Evolutionary conservation across 2,113 vertebrate genomes (phyloP), one percentile per base, ranked within the genome.

Genomic region (Nesogale talazaci): DNA sequence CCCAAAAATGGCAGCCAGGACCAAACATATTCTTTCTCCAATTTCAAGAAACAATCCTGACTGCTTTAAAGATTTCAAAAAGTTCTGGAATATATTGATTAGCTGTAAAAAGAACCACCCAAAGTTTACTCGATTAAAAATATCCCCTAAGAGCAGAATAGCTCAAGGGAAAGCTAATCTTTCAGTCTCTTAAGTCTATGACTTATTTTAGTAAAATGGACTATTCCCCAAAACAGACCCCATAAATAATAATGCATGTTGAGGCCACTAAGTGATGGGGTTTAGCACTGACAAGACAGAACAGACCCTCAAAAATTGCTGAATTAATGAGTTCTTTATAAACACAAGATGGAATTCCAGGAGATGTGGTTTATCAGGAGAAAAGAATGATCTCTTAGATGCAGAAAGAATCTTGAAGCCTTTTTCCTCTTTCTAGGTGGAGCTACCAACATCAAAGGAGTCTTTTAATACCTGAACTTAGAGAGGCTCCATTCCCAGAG

Each of bases 81-180:
- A 83, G 70, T 90, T 94, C 90, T 92, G 46, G 83, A 93, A 92
- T 72, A 63, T 88, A 94, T 83, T 88, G 93, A 96, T 86, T 94
- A 38, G 38, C 63, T 83, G 94, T 95, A 93, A 96, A 97, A 93
- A 83, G 92, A 95, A 69, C 46, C 75, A 94, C 79, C 91, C 75
- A 72, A 19, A 34, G 22, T 40, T 76, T 57, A 88, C 91, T 96
- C 91, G 17, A 25, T 80, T 80, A 89, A 91, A 85, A 85, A 85
- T 76, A 34, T 36, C 88, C 91, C 69, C 22, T 59, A 67, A 83
- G 31, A 92, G 78, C 67, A 56, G 27, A 83, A 46, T 42, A 88
- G 72, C 87, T 95, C 63, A 78, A 16, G 40, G 31, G 82, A 78
- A 92, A 94, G 88, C 72, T 20, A 76, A 27, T 7, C 42, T 69